Percentiles rank a stretch among this genome's conserved stretches.
Conservation (phyloP, 2,888 invertebrate species). For the Eretmocerus hayati region DNA sequence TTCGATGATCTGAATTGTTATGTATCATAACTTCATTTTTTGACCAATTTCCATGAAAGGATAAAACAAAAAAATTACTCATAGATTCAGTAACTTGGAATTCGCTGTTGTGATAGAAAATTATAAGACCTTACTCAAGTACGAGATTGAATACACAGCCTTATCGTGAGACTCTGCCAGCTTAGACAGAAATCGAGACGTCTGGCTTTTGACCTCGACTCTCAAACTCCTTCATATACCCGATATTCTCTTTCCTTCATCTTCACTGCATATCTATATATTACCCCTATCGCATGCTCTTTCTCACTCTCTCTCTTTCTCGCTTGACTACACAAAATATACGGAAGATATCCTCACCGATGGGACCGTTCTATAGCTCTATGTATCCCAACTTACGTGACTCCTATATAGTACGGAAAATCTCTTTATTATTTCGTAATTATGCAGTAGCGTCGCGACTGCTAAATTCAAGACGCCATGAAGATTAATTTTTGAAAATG, state of each 20-base stretch:
- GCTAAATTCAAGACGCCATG: constrained; percentile 23
- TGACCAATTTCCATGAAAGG: too few species aligned
- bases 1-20: too few species aligned
- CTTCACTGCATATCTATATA: too few species aligned
- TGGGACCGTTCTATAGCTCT: constrained; percentile 27
- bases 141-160: constrained; percentile 19
- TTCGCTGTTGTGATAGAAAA: too few species aligned
- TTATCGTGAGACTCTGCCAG: constrained; percentile 29
- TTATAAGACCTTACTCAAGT: too few species aligned
- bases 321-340: constrained; percentile 6
- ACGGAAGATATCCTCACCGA: background rate
- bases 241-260: constrained; percentile 19
- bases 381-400: constrained; percentile 40
- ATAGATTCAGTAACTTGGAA: too few species aligned
- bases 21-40: too few species aligned
- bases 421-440: constrained; percentile 45
- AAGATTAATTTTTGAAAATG: constrained; percentile 9
- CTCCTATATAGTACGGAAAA: constrained; percentile 43
- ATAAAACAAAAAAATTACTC: too few species aligned
- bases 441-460: constrained; percentile 26
- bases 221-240: constrained; percentile 8
- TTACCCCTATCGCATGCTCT: constrained; percentile 12
- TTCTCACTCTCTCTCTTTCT: background rate
- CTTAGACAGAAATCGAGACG: constrained; percentile 41
- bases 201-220: constrained; percentile 42